Evolutionary conservation across 2,113 vertebrate species (phyloP).

Genomic region (Gopherus flavomarginatus): DNA sequence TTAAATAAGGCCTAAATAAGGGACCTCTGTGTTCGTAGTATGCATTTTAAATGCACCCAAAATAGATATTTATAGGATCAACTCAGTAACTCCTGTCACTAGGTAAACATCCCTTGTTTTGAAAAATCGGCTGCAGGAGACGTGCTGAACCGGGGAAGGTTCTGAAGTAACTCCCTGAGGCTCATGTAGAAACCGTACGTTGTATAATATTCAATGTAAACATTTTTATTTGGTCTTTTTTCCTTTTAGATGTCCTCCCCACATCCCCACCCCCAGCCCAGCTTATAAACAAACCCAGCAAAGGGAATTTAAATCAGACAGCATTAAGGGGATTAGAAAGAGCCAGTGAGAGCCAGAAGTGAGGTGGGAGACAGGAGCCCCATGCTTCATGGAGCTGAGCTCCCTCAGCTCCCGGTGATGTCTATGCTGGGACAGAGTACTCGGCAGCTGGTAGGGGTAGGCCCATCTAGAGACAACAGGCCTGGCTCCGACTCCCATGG

Average conservation of each 20-base stretch:
- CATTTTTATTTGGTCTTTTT: neutral
- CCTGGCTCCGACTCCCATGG: neutral
- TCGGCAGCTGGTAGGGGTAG: neutral
- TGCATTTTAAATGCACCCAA: neutral
- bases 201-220: neutral
- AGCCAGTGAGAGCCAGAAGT: neutral
- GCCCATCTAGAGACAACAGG: neutral
- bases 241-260: neutral
- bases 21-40: neutral
- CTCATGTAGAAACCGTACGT: accelerated
- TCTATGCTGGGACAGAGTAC: neutral
- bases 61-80: neutral
- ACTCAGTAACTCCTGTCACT: neutral
- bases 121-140: neutral
- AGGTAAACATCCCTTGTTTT: neutral
- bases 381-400: neutral
- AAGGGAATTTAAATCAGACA: neutral
- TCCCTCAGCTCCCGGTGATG: neutral
- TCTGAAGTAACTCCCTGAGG: neutral
- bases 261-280: neutral
- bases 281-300: neutral
- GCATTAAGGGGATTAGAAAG: neutral
- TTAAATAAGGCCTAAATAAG: neutral
- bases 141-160: neutral
- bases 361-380: too few relatives aligned